Evolutionary conservation across 2,888 invertebrate genomes (phyloP).

Genomic region (Podotricha telesiphe): DNA sequence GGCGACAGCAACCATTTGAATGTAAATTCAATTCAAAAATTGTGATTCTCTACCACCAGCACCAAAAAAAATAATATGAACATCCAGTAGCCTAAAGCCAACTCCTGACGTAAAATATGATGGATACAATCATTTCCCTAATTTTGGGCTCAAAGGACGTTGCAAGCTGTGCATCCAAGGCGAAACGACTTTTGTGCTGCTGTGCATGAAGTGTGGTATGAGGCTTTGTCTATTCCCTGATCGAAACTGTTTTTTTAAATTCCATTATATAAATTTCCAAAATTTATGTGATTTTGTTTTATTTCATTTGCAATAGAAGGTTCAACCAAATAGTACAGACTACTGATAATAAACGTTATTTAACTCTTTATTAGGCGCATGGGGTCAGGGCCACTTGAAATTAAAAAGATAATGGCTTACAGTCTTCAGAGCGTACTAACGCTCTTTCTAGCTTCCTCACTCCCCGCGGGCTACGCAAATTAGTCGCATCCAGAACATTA

Average conservation of each 20-base stretch:
- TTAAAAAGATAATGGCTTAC: background rate
- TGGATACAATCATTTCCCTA: conserved; percentile 40
- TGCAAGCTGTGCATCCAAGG: no score
- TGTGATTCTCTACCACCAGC: conserved; percentile 34
- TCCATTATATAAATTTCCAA: no score
- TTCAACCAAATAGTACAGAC: no score
- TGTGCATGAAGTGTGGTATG: no score
- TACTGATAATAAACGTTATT: no score
- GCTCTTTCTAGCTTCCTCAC: background rate
- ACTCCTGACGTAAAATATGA: conserved; percentile 39
- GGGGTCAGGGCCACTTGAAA: background rate
- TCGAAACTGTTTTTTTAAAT: no score
- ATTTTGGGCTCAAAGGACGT: no score
- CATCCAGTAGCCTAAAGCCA: background rate
- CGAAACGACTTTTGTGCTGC: no score
- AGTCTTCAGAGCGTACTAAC: background rate
- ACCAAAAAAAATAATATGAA: background rate
- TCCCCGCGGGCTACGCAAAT: background rate
- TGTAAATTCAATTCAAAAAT: no score
- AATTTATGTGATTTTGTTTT: no score
- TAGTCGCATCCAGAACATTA: background rate
- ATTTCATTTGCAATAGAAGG: no score
- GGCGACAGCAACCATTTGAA: conserved; percentile 24
- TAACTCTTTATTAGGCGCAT: background rate
- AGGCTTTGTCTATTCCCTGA: no score